Evolutionary conservation across 2,113 vertebrate genomes (phyloP), one percentile per base, ranked within the genome.

Genomic region (Siniperca chuatsi): DNA sequence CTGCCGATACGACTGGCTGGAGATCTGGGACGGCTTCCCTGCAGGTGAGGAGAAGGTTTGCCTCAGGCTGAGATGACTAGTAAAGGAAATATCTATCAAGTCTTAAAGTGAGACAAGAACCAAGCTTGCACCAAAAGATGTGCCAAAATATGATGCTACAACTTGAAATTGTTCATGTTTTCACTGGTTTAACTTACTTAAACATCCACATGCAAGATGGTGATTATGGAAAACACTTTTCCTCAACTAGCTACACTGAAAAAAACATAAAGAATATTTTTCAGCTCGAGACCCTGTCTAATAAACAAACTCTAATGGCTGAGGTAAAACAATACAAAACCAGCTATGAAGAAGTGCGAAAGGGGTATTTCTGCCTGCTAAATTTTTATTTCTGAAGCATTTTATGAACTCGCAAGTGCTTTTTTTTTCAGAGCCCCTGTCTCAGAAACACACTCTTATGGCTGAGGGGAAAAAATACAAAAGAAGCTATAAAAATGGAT

Each of bases 21-120:
- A 99, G 94, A 97, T 99, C 94, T 99, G 98, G 98, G 98, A 99
- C 75, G 98, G 98, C 79, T 98, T 98, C 94, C 97, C 98, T 0
- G 97, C 97, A 84, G 98, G 98, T 99, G 95, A 95, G 97, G 18
- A 16, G 18, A 18, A n/a, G 15, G 15, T 15, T 71, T 0, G 4
- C 20, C 44, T 62, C 3, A 18, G 29, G 37, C 8, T 48, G 58
- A 12, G 18, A 11, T 9, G 29, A 5, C n/a, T 48, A 48, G 8
- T 23, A 2, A 23, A 48, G 42, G 20, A 50, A n/a, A 52, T 50
- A 11, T 10, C 9, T 9, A n/a, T 44, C 1, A 21, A 35, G 40
- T 16, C 15, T 29, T 18, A 18, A 44, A 60, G 23, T 2, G 10
- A 54, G 55, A 33, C 2, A 42, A 50, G 58, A 48, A 15, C 16